These are phyloP conservation scores for Cantharis rufa DNA, from an alignment of 2,888 invertebrate species.

Conservation along the genomic window DNA sequence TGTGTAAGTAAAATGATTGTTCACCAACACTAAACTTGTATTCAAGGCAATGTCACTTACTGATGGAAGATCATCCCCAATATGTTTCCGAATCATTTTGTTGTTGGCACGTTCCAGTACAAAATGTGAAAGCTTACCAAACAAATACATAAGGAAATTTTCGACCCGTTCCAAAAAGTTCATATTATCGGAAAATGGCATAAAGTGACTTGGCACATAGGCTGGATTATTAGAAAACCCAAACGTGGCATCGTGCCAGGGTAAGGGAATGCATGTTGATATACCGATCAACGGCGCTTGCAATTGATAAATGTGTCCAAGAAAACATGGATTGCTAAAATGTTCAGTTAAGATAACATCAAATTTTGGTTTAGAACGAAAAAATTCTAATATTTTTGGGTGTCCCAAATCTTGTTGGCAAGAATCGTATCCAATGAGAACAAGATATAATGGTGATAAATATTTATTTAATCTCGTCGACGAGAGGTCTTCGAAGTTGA, in stretches of 20 bases:
- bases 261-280: conserved; percentile 57
- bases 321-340: conserved; percentile 71
- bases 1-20: conserved; percentile 56
- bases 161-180: conserved; percentile 41
- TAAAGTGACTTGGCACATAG: conserved; percentile 56
- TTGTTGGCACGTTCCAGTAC: conserved; percentile 35
- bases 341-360: conserved; percentile 70
- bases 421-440: conserved; percentile 1
- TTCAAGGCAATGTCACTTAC: conserved; percentile 52
- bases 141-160: conserved; percentile 37
- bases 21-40: conserved; percentile 57
- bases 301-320: conserved; percentile 66
- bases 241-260: conserved; percentile 54
- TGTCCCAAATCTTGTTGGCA: conserved; percentile 35
- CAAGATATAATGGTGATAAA: background rate
- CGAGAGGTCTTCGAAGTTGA: background rate
- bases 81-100: conserved; percentile 40
- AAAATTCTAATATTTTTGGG: conserved; percentile 19
- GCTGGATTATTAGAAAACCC: conserved; percentile 56
- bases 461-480: background rate
- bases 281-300: conserved; percentile 61
- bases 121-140: conserved; percentile 36
- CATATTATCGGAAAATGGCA: conserved; percentile 42
- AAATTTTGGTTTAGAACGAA: conserved; percentile 54
- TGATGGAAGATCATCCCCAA: conserved; percentile 43